Conservation (phyloP, 1,140 invertebrate genomes). For the Gryon sp. region DNA sequence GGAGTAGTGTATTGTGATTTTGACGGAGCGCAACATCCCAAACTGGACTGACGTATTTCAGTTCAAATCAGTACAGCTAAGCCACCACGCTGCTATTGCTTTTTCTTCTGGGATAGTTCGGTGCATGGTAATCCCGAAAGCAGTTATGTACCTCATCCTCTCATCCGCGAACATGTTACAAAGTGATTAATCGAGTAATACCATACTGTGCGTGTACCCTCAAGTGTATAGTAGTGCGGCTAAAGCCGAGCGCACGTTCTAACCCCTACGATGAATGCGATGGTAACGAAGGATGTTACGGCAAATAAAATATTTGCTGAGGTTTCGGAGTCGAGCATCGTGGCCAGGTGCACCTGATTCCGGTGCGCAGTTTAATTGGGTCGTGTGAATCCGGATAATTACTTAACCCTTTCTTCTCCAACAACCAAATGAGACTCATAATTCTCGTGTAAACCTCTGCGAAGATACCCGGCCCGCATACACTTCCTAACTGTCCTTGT, state of each 20-base stretch:
- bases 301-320: conserved; percentile 60
- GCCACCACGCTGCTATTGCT: conserved; percentile 5
- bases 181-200: conserved; percentile 77
- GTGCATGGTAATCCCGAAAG: conserved; percentile 34
- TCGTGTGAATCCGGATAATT: conserved; percentile 45
- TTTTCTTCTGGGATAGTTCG: conserved; percentile 26
- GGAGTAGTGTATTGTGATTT: conserved; percentile 23
- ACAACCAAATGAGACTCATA: conserved; percentile 32
- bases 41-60: background rate
- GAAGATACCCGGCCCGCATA: background rate
- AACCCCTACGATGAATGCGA: conserved; percentile 38
- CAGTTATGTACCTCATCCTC: conserved; percentile 40
- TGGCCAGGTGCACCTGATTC: conserved; percentile 44
- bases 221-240: conserved; percentile 63
- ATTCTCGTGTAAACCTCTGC: conserved; percentile 16
- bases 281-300: conserved; percentile 39
- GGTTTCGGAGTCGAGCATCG: conserved; percentile 34
- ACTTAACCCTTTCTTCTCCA: conserved; percentile 33
- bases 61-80: too few species aligned
- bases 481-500: too few species aligned
- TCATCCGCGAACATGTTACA: conserved; percentile 66
- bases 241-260: conserved; percentile 64
- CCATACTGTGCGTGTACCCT: conserved; percentile 59
- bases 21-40: background rate
- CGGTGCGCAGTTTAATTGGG: conserved; percentile 38